Conservation (phyloP, 1,140 invertebrate genomes). For the Oryzaephilus surinamensis region DNA sequence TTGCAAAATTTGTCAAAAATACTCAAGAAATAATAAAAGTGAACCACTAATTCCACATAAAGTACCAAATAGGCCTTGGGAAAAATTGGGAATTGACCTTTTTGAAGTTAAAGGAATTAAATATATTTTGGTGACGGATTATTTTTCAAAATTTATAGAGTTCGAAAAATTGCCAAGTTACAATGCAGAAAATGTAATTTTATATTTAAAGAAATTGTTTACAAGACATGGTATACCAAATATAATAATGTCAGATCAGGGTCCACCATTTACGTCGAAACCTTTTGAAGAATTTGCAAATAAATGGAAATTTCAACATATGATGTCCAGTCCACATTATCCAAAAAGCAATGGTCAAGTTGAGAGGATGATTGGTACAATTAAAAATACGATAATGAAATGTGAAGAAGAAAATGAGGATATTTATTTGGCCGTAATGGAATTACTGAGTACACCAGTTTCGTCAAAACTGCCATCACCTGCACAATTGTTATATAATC, state of each 20-base stretch:
- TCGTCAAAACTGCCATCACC: not conserved
- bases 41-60: slow-evolving; percentile 25
- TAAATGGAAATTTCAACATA: slow-evolving; percentile 27
- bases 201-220: too few relatives aligned
- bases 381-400: slow-evolving; percentile 26
- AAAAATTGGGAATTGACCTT: slow-evolving; percentile 30
- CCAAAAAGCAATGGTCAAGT: slow-evolving; percentile 32
- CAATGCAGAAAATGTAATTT: too few relatives aligned
- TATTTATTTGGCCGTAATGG: not conserved
- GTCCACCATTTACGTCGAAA: slow-evolving; percentile 27
- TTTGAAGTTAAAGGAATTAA: too few relatives aligned
- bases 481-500: not conserved
- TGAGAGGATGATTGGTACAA: slow-evolving; percentile 22
- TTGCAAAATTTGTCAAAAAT: slow-evolving; percentile 1
- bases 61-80: slow-evolving; percentile 27
- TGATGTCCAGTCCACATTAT: slow-evolving; percentile 22
- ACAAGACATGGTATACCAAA: slow-evolving; percentile 33
- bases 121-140: slow-evolving; percentile 23
- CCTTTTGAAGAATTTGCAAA: slow-evolving; percentile 31
- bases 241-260: slow-evolving; percentile 33
- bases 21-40: not conserved
- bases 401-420: not conserved
- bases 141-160: slow-evolving; percentile 23
- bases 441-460: not conserved
- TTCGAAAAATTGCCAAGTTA: slow-evolving; percentile 16